A percentile compares a stretch with the other conserved stretches of the same genome.
Conservation (phyloP, 2,888 invertebrate genomes). For the Cephus runcator region DNA sequence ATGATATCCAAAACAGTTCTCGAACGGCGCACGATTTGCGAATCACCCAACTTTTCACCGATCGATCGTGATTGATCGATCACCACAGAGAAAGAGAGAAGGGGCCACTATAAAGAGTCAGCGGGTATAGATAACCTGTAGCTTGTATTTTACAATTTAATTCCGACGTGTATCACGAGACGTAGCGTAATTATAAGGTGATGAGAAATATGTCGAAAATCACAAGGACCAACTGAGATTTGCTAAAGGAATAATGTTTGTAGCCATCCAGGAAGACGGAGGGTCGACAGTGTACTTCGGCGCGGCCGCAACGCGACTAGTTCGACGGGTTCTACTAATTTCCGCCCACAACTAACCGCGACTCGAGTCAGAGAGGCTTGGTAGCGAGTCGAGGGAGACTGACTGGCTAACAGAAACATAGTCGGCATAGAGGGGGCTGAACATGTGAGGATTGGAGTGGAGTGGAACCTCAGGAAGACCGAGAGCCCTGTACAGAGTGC, state of each 20-base stretch:
- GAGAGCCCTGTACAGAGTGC: neutral
- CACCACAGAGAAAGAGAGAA: neutral
- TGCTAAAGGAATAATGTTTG: neutral
- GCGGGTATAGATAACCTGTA: neutral
- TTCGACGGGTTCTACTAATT: slow-evolving; percentile 56
- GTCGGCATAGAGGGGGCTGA: slow-evolving; percentile 14
- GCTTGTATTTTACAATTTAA: neutral
- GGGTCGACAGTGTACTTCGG: slow-evolving; percentile 29
- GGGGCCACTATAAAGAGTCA: neutral
- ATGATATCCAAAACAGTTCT: slow-evolving; percentile 14
- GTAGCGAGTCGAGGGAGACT: slow-evolving; percentile 10
- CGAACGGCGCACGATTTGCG: slow-evolving; percentile 1
- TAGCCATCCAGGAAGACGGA: neutral
- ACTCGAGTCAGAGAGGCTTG: slow-evolving; percentile 15
- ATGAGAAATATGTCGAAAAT: neutral
- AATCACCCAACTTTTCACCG: neutral
- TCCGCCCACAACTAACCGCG: slow-evolving; percentile 53
- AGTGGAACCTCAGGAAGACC: neutral
- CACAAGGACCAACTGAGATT: neutral
- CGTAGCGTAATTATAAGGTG: neutral
- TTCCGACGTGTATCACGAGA: neutral
- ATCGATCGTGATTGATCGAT: neutral
- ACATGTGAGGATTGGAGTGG: neutral
- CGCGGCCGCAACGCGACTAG: slow-evolving; percentile 48
- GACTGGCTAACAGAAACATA: slow-evolving; percentile 2